Percentiles rank a stretch among this genome's conserved stretches.
Evolutionary conservation across 2,113 vertebrate species (phyloP).

Genomic region (Axis porcinus): DNA sequence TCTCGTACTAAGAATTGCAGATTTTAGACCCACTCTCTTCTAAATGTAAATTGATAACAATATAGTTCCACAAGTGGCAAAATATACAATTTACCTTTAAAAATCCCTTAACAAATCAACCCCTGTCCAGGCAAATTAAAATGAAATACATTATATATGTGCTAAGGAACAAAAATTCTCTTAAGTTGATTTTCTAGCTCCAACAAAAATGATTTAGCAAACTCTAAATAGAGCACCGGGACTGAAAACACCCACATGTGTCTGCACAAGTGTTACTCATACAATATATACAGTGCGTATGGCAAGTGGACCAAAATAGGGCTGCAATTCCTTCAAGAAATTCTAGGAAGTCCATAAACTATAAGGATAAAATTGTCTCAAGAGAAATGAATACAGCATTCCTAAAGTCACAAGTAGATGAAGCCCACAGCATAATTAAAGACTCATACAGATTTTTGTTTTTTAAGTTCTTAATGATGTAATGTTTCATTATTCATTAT

Average conservation of each 20-base stretch:
- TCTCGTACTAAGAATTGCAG: neutral
- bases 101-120: neutral
- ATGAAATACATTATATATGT: slow-evolving; percentile 10
- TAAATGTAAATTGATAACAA: neutral
- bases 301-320: neutral
- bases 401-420: neutral
- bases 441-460: neutral
- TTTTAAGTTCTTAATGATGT: neutral
- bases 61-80: neutral
- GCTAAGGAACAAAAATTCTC: neutral
- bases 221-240: slow-evolving; percentile 1
- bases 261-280: neutral
- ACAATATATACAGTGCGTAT: neutral
- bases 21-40: neutral
- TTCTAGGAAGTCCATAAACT: slow-evolving; percentile 45
- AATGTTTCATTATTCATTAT: neutral
- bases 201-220: slow-evolving; percentile 45
- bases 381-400: slow-evolving; percentile 42
- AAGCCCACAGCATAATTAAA: neutral
- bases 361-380: slow-evolving; percentile 13
- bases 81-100: neutral
- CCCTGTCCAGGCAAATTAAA: neutral
- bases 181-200: slow-evolving; percentile 26
- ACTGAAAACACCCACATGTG: neutral
- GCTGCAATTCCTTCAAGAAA: neutral